Conservation (phyloP, 2,888 invertebrate species). For the Norana najaformis region DNA sequence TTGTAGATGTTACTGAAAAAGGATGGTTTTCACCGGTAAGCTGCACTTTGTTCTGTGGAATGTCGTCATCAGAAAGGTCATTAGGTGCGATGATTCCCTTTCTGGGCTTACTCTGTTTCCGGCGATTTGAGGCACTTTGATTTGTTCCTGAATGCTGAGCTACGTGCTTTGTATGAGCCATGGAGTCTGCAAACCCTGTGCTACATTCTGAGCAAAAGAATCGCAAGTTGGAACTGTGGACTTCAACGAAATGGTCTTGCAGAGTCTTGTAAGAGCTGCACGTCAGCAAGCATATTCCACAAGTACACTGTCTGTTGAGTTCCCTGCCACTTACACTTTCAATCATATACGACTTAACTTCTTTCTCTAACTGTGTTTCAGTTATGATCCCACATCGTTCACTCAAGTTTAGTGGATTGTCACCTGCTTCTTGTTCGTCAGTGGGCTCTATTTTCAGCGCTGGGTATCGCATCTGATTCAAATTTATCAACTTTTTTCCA, state of each 20-base stretch:
- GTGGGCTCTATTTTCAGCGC: neutral
- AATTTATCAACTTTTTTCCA: neutral
- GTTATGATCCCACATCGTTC: neutral
- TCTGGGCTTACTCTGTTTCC: constrained; percentile 33
- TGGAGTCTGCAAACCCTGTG: neutral
- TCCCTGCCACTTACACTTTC: neutral
- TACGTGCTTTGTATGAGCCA: neutral
- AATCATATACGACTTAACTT: neutral
- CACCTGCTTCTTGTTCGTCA: neutral
- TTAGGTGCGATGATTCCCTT: constrained; percentile 27
- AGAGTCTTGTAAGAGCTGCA: neutral
- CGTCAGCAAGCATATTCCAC: neutral
- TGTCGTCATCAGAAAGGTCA: neutral
- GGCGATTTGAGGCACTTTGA: constrained; percentile 21
- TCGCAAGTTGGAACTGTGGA: constrained; percentile 2
- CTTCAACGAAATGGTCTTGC: constrained; percentile 13
- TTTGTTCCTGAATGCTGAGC: neutral
- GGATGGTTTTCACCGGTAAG: neutral
- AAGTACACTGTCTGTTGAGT: neutral
- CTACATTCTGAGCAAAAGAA: constrained; percentile 24
- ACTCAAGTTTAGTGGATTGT: constrained; percentile 19
- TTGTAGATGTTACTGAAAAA: neutral
- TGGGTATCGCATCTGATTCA: neutral
- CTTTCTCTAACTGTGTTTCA: neutral
- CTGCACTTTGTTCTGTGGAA: constrained; percentile 9